A percentile compares a stretch with the other conserved stretches of the same genome.
Conservation (phyloP, 2,797 vertebrate genomes). For the Sternarchorhynchus goeldii region DNA sequence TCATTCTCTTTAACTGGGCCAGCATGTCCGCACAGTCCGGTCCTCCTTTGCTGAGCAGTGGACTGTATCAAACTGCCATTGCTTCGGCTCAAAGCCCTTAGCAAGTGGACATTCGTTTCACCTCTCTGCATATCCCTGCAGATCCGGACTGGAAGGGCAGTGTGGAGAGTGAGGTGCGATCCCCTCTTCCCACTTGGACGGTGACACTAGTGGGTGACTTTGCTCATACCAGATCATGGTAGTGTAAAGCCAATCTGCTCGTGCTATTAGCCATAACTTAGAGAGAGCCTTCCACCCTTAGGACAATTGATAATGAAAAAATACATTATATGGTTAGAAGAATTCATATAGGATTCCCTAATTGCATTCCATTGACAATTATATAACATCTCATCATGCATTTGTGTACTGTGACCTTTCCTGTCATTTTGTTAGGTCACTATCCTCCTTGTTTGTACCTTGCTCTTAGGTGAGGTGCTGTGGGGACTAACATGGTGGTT, state of each 20-base stretch:
- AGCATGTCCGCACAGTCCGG: not conserved
- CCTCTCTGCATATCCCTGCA: constrained; percentile 1
- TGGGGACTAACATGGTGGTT: not conserved
- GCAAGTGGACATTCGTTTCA: not conserved
- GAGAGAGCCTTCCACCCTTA: too few relatives aligned
- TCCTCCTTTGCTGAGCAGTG: not conserved
- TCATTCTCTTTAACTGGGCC: not conserved
- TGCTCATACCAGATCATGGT: not conserved
- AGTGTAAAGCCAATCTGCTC: too few relatives aligned
- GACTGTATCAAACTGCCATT: not conserved
- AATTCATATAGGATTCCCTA: not conserved
- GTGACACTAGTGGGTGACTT: not conserved
- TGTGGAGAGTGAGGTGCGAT: constrained; percentile 16
- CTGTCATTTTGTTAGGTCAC: not conserved
- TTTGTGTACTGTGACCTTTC: not conserved
- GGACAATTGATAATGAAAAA: too few relatives aligned
- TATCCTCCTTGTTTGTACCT: too few relatives aligned
- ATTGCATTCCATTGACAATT: not conserved
- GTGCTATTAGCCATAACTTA: not conserved
- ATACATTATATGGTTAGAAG: too few relatives aligned
- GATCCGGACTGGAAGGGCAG: constrained; percentile 3
- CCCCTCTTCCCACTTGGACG: not conserved
- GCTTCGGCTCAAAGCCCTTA: not conserved
- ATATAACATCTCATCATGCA: constrained; percentile 9
- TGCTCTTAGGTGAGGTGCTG: not conserved